Percentiles rank a stretch among this genome's conserved stretches.
These are phyloP conservation scores for Eremophila alpestris DNA, from an alignment of 2,797 vertebrate genomes.

Conservation along the genomic window DNA sequence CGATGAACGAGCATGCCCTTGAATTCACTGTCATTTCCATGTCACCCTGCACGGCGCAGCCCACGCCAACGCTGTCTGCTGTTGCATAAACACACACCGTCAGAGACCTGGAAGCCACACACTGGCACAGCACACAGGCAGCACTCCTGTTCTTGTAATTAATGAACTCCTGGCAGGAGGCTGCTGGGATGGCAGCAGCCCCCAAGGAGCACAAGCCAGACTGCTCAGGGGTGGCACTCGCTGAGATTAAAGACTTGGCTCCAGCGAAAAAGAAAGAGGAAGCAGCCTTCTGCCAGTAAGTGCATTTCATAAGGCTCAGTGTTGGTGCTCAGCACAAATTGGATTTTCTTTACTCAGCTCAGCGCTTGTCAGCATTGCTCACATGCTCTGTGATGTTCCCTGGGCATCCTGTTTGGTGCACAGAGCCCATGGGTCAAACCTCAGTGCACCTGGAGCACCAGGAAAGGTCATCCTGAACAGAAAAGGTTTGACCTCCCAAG, in stretches of 20 bases:
- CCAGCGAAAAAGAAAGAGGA: neutral
- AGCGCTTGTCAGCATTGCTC: neutral
- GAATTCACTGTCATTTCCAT: neutral
- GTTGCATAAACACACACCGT: constrained; percentile 45
- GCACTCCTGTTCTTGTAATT: constrained; percentile 21
- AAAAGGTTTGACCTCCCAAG: neutral
- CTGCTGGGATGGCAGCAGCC: constrained; percentile 24
- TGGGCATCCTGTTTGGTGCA: neutral
- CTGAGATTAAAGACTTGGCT: neutral
- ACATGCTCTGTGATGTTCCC: accelerated
- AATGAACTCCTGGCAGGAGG: constrained; percentile 48
- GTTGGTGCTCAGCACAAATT: neutral
- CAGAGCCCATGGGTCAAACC: neutral
- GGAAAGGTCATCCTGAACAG: neutral
- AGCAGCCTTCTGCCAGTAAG: constrained; percentile 5
- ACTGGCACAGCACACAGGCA: neutral
- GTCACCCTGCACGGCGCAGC: neutral
- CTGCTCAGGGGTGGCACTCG: neutral
- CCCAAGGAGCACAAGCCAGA: neutral
- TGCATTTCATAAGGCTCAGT: neutral
- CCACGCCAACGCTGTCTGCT: neutral
- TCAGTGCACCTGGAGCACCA: neutral
- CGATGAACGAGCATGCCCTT: accelerated
- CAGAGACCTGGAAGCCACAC: neutral
- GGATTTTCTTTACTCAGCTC: neutral